Conservation (phyloP, 2,797 vertebrate genomes). For the Tamandua tetradactyla region DNA sequence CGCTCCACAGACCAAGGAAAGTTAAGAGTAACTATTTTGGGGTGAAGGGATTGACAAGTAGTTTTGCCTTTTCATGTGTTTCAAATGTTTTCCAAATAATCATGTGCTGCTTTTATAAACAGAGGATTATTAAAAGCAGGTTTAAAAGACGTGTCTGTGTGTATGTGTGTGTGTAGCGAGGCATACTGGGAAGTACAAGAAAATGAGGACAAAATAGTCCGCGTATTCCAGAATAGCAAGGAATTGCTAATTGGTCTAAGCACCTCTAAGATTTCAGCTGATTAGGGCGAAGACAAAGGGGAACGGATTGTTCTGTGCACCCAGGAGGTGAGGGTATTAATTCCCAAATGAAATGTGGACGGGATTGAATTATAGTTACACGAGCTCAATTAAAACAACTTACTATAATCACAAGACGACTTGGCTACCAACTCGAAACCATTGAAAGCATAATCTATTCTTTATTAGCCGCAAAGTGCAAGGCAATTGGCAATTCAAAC, state of each 20-base stretch:
- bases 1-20: background rate
- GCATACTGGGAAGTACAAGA: background rate
- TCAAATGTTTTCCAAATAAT: background rate
- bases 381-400: background rate
- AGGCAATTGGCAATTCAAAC: background rate
- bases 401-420: background rate
- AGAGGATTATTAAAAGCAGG: background rate
- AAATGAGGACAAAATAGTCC: background rate
- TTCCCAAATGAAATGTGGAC: background rate
- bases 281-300: background rate
- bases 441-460: background rate
- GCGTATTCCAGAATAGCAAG: background rate
- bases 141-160: background rate
- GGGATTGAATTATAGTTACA: background rate
- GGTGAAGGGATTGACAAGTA: background rate
- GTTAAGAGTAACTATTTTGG: background rate
- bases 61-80: background rate
- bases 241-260: background rate
- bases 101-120: background rate
- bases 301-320: too few species aligned
- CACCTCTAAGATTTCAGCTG: background rate
- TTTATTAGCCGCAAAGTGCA: background rate
- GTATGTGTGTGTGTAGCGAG: background rate
- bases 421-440: background rate
- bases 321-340: background rate